Evolutionary conservation across 2,888 invertebrate species (phyloP), one percentile per base, ranked within the genome.

Genomic region (Barypeithes pellucidus): DNA sequence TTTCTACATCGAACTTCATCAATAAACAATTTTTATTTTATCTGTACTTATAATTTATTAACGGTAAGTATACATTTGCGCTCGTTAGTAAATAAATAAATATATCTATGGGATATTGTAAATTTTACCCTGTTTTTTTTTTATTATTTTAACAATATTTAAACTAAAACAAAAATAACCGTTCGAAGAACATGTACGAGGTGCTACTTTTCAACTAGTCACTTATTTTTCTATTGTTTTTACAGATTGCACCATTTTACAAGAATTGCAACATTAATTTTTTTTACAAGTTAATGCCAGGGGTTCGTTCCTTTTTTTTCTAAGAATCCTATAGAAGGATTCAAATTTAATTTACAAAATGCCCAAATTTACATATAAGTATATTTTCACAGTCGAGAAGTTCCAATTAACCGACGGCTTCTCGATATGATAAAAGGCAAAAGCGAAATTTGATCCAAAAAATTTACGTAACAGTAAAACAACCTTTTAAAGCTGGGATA

Each of bases 201-300:
- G 85, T 84, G 85, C 57, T 50, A 81, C 78, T 75, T 57, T 79
- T 81, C 77, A 78, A 78, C 82, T 80, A 81, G 60, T 61, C 77
- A 80, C 79, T 79, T 77, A 75, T 77, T 80, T 79, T 79, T 73
- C 77, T 80, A 79, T 81, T 77, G 79, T 81, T 82, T 83, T 84
- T 82, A 85, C 77, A 79, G 82, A 85, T 85, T 85, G 85, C 85
- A 86, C 85, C 85, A 83, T 84, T 82, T 80, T 84, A 85, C 83
- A 79, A 84, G 59, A 82, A 81, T 84, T 83, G 83, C 83, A 84
- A 85, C 83, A 83, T 84, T 84, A 77, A 82, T 79, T 80, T 81
- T 79, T 83, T 83, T 84, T 85, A 85, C 84, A 86, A 80, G 82
- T 81, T 83, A 84, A 85, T 86, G 86, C 86, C 86, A 86, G 85